Evolutionary conservation across 2,797 vertebrate species (phyloP).

Genomic region (Dipus sagitta): DNA sequence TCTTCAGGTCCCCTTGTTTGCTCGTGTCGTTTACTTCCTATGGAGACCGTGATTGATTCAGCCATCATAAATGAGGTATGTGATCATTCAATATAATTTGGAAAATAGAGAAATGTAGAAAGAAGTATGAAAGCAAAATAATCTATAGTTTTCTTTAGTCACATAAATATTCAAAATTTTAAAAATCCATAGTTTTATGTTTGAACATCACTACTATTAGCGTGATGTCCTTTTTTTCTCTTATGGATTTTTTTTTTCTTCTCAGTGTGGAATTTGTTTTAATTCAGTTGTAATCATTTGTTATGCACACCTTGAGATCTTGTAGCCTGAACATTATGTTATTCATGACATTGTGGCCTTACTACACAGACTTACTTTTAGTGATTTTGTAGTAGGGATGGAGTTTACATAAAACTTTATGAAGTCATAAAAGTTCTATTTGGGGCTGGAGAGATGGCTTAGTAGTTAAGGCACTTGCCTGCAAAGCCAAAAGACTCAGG

Average conservation of each 20-base stretch:
- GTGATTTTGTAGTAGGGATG: not conserved
- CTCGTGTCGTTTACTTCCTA: not conserved
- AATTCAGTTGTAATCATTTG: conserved; percentile 3
- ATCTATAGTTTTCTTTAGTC: too few species aligned
- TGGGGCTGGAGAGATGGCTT: too few species aligned
- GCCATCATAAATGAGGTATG: not conserved
- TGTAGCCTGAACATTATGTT: not conserved
- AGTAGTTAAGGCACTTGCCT: too few species aligned
- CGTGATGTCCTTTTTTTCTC: not conserved
- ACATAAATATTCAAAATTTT: too few species aligned
- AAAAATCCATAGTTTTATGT: not conserved
- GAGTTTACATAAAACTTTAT: conserved; percentile 27
- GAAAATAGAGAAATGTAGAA: conserved; percentile 36
- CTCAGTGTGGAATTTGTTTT: not conserved
- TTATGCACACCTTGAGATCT: not conserved
- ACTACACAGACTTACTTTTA: not conserved
- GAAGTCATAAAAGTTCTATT: too few species aligned
- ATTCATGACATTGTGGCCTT: not conserved
- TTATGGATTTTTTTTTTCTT: not conserved
- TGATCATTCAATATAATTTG: conserved; percentile 23
- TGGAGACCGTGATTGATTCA: not conserved
- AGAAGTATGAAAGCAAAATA: conserved; percentile 12
- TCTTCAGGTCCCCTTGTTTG: not conserved
- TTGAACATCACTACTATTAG: not conserved
- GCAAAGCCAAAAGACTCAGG: too few species aligned